phyloP scores from a whole-genome alignment of 2,888 invertebrate species.

The Diogma glabrata region DNA sequence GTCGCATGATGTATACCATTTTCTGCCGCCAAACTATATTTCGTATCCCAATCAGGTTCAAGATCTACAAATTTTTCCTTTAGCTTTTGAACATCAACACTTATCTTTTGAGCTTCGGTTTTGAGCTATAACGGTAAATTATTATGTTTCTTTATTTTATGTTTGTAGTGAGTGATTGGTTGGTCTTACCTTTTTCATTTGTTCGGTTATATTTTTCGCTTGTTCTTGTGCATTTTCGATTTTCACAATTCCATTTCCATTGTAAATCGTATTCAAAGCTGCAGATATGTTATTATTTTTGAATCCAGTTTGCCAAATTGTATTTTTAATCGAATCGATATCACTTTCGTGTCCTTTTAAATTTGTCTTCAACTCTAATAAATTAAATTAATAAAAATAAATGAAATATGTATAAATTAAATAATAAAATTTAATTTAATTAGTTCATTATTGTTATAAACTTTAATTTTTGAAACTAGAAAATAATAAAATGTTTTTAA shows the following conservation, averaged over 20 bases:
- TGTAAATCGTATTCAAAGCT: slow-evolving; percentile 22
- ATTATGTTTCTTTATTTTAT: too few species aligned
- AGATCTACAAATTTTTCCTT: slow-evolving; percentile 30
- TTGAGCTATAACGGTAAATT: neutral
- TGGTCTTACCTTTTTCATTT: slow-evolving; percentile 26
- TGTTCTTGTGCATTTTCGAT: slow-evolving; percentile 25
- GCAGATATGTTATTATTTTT: slow-evolving; percentile 33
- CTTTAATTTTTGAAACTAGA: too few species aligned
- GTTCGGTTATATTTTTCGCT: slow-evolving; percentile 26
- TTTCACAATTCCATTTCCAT: too few species aligned
- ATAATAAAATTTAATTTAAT: too few species aligned
- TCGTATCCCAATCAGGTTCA: slow-evolving; percentile 49
- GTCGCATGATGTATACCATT: slow-evolving; percentile 37
- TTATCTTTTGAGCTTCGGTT: slow-evolving; percentile 18
- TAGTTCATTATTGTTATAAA: too few species aligned
- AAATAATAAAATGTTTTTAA: too few species aligned
- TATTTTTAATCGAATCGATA: slow-evolving; percentile 33
- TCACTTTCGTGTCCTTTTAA: slow-evolving; percentile 29
- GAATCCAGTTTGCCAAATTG: slow-evolving; percentile 31
- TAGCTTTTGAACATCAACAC: slow-evolving; percentile 27
- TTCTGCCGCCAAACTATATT: slow-evolving; percentile 57
- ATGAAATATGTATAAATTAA: too few species aligned
- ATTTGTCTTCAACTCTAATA: slow-evolving; percentile 25
- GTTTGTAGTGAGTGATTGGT: too few species aligned
- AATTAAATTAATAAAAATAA: slow-evolving; percentile 15